Evolutionary conservation across 2,113 vertebrate species (phyloP), one percentile per base, ranked within the genome.

Genomic region (Gallinago media): DNA sequence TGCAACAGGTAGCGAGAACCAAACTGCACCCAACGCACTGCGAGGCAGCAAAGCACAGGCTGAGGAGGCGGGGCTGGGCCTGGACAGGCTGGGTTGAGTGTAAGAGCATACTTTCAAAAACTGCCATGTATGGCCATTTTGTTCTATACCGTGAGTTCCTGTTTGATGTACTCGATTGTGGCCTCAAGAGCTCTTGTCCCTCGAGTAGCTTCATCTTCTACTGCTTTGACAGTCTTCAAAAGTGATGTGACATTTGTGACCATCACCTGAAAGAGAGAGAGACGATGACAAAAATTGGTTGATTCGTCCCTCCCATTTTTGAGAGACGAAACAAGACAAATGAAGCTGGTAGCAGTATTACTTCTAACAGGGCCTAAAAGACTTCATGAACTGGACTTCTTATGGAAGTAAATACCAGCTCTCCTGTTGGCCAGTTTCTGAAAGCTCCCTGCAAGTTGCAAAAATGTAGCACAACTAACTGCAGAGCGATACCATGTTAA

Each of bases 221-320:
- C 99, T 0, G 99, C 99, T 98, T 99, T 99, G 94, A 99, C 99
- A 4, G 99, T 99, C 98, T 99, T 99, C 94, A 99, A 98, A 84
- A 99, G 99, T 5, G 99, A 99, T 11, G 99, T 99, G 92, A 99
- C 99, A 20, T 99, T 99, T 80, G 99, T 99, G 92, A 99, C 99
- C 99, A 99, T 99, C 85, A 99, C 99, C 99, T 99, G 94, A 52
- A 95, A 11, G 40, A 85, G 79, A 77, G 29, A 94, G 74, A 92
- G 26, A 32, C 19, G 32, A 36, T 36, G 58, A 95, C 25, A 58
- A 80, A 55, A 52, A 27, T 0, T 36, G 0, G 3, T 21, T 21
- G 38, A 89, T 34, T 76, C 25, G 27, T 93, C 71, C 50, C 16
- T 66, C 16, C 25, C 6, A 5, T 56, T 78, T 81, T 61, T 74